Evolutionary conservation across 2,888 invertebrate genomes (phyloP).

Genomic region (Sussaba pulchella): DNA sequence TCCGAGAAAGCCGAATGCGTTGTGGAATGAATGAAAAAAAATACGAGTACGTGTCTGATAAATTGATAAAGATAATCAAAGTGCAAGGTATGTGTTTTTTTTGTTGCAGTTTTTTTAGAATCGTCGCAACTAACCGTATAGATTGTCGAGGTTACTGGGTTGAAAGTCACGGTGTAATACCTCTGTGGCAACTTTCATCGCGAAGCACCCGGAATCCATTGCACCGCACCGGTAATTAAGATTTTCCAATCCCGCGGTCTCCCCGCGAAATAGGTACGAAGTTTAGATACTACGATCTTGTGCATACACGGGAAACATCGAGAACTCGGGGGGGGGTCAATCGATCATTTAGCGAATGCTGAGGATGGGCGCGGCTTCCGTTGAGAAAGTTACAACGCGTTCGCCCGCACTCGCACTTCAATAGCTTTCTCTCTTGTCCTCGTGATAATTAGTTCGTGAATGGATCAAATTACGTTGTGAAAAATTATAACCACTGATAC

Average conservation of each 20-base stretch:
- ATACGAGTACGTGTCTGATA: background rate
- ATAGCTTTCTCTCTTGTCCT: slow-evolving; percentile 65
- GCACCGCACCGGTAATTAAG: slow-evolving; percentile 54
- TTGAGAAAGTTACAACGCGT: slow-evolving; percentile 71
- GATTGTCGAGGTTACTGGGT: slow-evolving; percentile 58
- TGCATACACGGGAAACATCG: slow-evolving; percentile 16
- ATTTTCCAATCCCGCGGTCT: slow-evolving; percentile 56
- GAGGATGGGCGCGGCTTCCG: slow-evolving; percentile 72
- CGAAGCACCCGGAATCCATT: slow-evolving; percentile 28
- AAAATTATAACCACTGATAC: too few relatives aligned
- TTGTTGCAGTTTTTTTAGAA: too few relatives aligned
- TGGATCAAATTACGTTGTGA: slow-evolving; percentile 12
- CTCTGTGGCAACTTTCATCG: slow-evolving; percentile 53
- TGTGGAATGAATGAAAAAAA: background rate
- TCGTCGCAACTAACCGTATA: slow-evolving; percentile 17
- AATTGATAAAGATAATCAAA: slow-evolving; percentile 4
- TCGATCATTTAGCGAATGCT: slow-evolving; percentile 63
- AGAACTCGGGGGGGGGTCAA: slow-evolving; percentile 56
- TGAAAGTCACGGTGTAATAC: slow-evolving; percentile 45
- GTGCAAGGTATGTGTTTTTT: too few relatives aligned
- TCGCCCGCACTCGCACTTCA: slow-evolving; percentile 63
- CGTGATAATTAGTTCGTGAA: slow-evolving; percentile 13
- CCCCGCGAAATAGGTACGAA: slow-evolving; percentile 31
- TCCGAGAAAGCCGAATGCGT: background rate
- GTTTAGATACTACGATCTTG: slow-evolving; percentile 4